Base-by-base conservation (phyloP, 2,888 invertebrate genomes). In the Perizoma flavofasciatum region DNA sequence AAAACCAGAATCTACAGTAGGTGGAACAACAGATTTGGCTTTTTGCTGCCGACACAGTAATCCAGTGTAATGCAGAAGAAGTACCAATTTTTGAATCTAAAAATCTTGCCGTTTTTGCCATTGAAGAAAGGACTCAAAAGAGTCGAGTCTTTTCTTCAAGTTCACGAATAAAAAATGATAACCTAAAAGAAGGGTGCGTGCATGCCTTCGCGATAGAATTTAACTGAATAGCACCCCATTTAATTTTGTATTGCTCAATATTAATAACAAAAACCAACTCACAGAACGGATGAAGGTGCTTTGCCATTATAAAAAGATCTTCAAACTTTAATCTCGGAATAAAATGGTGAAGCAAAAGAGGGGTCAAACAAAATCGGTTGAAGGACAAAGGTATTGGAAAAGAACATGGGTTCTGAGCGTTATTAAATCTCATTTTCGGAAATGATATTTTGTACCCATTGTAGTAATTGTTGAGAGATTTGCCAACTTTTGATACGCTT, bases 361-460 rank as follows among this genome's bases (percentile, higher is more conserved):
- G 65, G 78, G 54, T 73, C 84, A 68, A 49, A 22, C 44, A 63
- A 71, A 70, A 70, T 57, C 85, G 85, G 88, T 49, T 62, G 49
- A 75, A 76, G 75, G 71, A 84, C 83, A 83, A 84, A 82, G 83
- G 81, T 75, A 74, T 78, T 81, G 71, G 75, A 88, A 87, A 88
- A 85, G 87, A 86, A 82, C 88, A 86, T 82, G 75, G 74, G 70
- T 67, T 75, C 78, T 86, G 86, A 89, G 88, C 83, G 83, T 88
- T 89, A 89, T 89, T 89, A 89, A 89, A 89, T 85, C 88, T 84
- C 71, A 82, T 86, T 88, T 83, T 71, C 67, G 74, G 77, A 81
- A 83, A 80, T 82, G 67, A 70, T 77, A 71, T 63, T 73, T 73
- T 58, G 46, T 55, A 68, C 52, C 60, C 57, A 75, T 82, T 83